Conservation (phyloP, 2,113 vertebrate genomes). For the Eudyptes chrysolophus region DNA sequence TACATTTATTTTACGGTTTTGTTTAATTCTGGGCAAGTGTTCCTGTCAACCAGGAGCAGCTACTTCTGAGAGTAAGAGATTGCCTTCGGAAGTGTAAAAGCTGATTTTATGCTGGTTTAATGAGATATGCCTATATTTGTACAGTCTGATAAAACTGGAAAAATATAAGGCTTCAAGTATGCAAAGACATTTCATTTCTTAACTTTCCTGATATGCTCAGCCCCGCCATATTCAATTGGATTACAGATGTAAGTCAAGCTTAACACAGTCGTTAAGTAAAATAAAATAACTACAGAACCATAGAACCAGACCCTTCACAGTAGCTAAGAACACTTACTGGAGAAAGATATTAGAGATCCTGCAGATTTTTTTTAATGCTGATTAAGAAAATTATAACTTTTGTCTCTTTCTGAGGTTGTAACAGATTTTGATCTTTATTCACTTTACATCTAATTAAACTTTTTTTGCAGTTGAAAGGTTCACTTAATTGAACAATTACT, state of each 20-base stretch:
- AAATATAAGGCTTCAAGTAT: background rate
- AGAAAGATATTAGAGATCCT: background rate
- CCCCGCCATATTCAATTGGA: background rate
- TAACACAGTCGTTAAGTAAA: background rate
- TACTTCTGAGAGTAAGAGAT: background rate
- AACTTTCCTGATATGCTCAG: background rate
- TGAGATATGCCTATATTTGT: background rate
- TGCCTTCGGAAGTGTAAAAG: background rate
- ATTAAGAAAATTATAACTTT: background rate
- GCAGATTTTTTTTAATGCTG: background rate
- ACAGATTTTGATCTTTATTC: background rate
- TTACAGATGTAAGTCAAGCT: background rate
- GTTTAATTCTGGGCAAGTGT: background rate
- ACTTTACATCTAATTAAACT: background rate
- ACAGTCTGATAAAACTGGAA: background rate
- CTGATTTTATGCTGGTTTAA: background rate
- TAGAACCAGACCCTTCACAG: background rate
- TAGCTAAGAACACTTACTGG: background rate
- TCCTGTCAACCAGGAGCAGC: background rate
- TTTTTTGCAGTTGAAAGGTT: background rate
- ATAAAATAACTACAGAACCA: background rate
- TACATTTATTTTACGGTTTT: background rate
- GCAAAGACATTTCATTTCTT: background rate
- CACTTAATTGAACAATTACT: background rate
- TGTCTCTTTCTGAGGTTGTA: background rate